phyloP scores from a whole-genome alignment of 2,113 vertebrate species.

The Eclectus roratus region DNA sequence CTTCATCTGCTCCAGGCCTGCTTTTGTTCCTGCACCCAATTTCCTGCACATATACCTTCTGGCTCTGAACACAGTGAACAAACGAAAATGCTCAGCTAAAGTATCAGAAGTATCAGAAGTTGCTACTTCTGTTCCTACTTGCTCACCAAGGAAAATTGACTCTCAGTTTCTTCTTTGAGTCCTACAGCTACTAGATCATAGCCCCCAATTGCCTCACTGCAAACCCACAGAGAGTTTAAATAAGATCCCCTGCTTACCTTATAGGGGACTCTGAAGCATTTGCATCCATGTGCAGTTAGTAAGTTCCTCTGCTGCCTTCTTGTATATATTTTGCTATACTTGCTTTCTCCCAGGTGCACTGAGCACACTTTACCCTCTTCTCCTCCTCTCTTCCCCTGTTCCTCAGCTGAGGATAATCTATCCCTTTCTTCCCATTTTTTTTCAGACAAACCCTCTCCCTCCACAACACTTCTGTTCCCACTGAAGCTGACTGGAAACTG shows the following conservation, averaged over 20 bases:
- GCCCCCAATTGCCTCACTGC: background rate
- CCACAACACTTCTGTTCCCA: background rate
- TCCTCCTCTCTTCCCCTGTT: background rate
- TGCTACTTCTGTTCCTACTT: background rate
- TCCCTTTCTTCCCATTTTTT: background rate
- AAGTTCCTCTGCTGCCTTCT: background rate
- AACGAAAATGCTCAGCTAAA: background rate
- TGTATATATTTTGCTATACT: background rate
- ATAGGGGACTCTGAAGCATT: background rate
- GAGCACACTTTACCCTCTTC: background rate
- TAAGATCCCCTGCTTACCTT: background rate
- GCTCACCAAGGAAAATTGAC: background rate
- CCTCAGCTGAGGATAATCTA: background rate
- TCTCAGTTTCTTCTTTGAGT: background rate
- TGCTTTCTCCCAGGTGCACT: background rate
- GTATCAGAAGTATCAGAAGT: background rate
- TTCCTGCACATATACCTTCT: background rate
- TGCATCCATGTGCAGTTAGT: background rate
- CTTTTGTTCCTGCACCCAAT: background rate
- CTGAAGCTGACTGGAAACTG: conserved; percentile 1
- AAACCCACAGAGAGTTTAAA: background rate
- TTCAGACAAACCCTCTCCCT: background rate
- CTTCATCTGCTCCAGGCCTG: background rate
- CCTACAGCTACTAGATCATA: background rate
- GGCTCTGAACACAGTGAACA: background rate